These are phyloP conservation scores for Acronicta aceris DNA, from an alignment of 2,888 invertebrate genomes.

Conservation along the genomic window DNA sequence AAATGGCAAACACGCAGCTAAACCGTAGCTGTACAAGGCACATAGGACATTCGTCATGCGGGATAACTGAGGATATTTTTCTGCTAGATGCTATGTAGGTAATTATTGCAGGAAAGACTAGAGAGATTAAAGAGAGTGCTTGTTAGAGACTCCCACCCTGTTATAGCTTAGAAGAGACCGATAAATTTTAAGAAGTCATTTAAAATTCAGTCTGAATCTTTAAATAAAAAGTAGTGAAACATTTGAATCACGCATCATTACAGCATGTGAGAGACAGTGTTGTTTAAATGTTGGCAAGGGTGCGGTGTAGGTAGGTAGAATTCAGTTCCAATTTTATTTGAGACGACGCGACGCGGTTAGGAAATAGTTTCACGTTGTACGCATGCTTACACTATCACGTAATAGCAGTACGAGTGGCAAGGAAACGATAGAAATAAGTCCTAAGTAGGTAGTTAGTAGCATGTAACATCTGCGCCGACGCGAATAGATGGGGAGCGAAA, in stretches of 20 bases:
- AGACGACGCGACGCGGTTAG: slow-evolving; percentile 34
- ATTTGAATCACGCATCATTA: slow-evolving; percentile 15
- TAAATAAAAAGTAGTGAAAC: slow-evolving; percentile 4
- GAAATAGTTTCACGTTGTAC: slow-evolving; percentile 37
- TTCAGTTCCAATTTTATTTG: slow-evolving; percentile 74
- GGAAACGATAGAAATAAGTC: slow-evolving; percentile 4
- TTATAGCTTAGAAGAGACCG: not conserved
- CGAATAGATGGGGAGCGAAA: slow-evolving; percentile 36
- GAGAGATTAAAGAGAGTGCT: too few relatives aligned
- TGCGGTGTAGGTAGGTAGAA: slow-evolving; percentile 62
- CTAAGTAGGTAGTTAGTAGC: not conserved
- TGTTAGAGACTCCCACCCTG: not conserved
- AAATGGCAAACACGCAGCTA: slow-evolving; percentile 9
- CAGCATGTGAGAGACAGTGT: slow-evolving; percentile 36
- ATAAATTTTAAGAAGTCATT: too few relatives aligned
- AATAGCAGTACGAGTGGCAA: slow-evolving; percentile 16
- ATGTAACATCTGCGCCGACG: slow-evolving; percentile 21
- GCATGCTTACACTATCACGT: slow-evolving; percentile 40
- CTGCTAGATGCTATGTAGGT: too few relatives aligned
- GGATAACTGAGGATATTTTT: not conserved
- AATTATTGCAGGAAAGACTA: too few relatives aligned
- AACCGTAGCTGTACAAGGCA: slow-evolving; percentile 1
- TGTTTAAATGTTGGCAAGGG: slow-evolving; percentile 70
- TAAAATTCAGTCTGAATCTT: not conserved
- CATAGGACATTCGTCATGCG: not conserved